Evolutionary conservation across 2,113 vertebrate species (phyloP), one percentile per base, ranked within the genome.

Genomic region (Arenaria interpres): DNA sequence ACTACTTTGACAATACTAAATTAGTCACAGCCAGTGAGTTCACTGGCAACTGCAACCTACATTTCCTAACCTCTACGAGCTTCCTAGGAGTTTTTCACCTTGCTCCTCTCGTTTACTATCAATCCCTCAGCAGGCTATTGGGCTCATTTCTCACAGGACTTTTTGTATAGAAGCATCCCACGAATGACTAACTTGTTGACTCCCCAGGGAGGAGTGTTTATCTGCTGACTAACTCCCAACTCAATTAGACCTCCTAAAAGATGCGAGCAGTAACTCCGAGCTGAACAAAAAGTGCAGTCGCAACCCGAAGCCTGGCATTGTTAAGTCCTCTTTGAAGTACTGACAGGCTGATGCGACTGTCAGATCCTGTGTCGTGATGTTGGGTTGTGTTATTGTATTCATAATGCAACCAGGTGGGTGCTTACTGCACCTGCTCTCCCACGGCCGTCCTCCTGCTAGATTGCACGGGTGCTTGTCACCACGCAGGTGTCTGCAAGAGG

Each of bases 1-100:
- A 41, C 73, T 32, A 5, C 87, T 91, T 12, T 57, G 84, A 72
- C 1, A 53, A 27, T 16, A 6, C 60, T 12, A 23, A 78, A 68
- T 94, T 75, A 93, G 80, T 93, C 95, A 93, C 53, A 84, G 79
- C 23, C 82, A 88, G 27, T 63, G 90, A 91, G 51, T 81, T 94
- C 27, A 14, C 25, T 48, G 71, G 54, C 72, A 91, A 24, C 43
- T 1, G 9, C 90, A 92, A 5, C 72, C 83, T 45, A 68, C 83
- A 33, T 78, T 77, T 89, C 30, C 60, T 56, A 32, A 92, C 39
- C 60, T 57, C n/a, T 19, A 1, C 0, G 3, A 85, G 74, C 62
- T 88, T 85, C 78, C 72, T 37, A 78, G 79, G 53, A 92, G 33
- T 41, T 22, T n/a, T 88, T 71, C 48, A 56, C 46, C 14, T 12